Evolutionary conservation across 2,888 invertebrate species (phyloP), one percentile per base, ranked within the genome.

Genomic region (Cristatella mucedo): DNA sequence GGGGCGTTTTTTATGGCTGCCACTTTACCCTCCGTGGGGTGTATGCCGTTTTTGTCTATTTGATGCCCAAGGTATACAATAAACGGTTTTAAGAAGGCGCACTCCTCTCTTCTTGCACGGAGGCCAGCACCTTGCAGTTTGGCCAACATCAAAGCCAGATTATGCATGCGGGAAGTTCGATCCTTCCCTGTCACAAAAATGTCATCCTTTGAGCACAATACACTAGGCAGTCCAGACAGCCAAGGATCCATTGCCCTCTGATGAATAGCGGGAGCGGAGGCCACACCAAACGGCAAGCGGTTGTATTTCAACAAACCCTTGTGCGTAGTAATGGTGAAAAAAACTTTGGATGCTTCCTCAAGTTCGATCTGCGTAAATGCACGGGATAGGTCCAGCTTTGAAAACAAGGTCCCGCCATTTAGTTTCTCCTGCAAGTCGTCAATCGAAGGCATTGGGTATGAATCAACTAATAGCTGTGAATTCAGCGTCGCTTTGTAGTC

Each of bases 211-310:
- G 41, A 21, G 33, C 39, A 39, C 11, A 32, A 18, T 7, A 32
- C 30, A 7, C 21, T 24, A 2, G 38, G 36, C 15, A 49, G 18
- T 4, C 41, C 41, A 6, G 42, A 33, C 9, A 46, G 31, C 4
- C 47, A 29, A 9, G 41, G 41, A 15, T 49, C 47, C 39, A 48
- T 46, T 2, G 44, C 39, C 4, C 45, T 19, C 26, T 51, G 48
- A 40, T 39, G 47, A 18, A 50, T 46, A 6, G 44, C 49, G 13
- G 49, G 46, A 4, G 46, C 46, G n/a, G n/a, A n/a, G n/a, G n/a
- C n/a, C 7, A 51, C 37, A 11, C 50, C 47, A 32, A 38, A 51
- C 7, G 24, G 21, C 2, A 51, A 21, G 16, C 51, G 3, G 9
- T 46, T 52, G 29, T 38, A 48, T 2, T 18, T n/a, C n/a, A n/a